Conservation (phyloP, 2,113 vertebrate genomes). For the Callipepla californica region DNA sequence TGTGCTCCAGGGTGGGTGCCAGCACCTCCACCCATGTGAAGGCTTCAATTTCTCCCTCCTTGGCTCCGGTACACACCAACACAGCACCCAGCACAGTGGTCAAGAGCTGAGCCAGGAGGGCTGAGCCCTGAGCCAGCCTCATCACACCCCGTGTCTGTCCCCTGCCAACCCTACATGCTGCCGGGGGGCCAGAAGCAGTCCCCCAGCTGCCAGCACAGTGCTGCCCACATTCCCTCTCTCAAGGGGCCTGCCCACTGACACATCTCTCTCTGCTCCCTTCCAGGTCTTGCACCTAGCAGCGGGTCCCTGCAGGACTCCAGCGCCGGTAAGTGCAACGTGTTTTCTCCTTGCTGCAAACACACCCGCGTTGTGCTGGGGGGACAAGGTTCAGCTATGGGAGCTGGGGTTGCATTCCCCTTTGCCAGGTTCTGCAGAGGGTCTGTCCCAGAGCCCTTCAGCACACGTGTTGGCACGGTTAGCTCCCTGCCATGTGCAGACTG, state of each 20-base stretch:
- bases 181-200: neutral
- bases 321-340: conserved; percentile 50
- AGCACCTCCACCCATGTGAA: neutral
- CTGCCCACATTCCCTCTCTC: too few relatives aligned
- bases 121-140: accelerated
- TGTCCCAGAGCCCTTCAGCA: neutral
- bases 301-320: conserved; percentile 17
- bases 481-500: neutral
- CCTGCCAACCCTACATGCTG: neutral
- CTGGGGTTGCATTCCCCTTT: too few relatives aligned
- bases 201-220: neutral
- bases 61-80: neutral
- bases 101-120: neutral
- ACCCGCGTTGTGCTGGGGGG: accelerated
- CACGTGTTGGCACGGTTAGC: neutral
- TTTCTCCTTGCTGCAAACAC: neutral
- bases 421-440: neutral
- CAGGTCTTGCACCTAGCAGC: conserved; percentile 26
- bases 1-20: neutral
- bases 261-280: neutral
- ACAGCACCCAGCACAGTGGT: neutral
- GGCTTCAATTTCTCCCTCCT: neutral
- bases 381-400: neutral
- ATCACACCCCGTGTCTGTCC: neutral
- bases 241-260: neutral